Conservation (phyloP, 2,888 invertebrate species). For the Oligia latruncula region DNA sequence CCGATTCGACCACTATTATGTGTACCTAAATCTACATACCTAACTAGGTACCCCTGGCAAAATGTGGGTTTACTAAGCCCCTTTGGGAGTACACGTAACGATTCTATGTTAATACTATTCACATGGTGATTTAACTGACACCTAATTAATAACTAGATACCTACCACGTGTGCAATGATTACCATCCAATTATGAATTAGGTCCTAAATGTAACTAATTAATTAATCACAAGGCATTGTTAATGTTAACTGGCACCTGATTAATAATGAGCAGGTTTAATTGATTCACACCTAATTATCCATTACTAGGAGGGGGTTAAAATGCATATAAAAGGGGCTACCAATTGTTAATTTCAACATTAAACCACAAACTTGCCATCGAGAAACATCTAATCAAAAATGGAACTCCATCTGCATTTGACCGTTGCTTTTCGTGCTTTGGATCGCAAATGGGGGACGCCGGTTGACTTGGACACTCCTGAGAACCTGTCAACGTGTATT, state of each 20-base stretch:
- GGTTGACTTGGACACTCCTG: conserved; percentile 74
- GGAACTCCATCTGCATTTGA: conserved; percentile 80
- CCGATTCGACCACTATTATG: background rate
- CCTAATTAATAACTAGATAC: background rate
- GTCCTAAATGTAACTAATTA: conserved; percentile 7
- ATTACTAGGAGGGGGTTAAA: conserved; percentile 16
- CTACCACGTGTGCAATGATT: conserved; percentile 12
- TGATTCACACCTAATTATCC: conserved; percentile 27
- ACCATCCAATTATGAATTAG: conserved; percentile 22
- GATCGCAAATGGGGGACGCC: conserved; percentile 80
- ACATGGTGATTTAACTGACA: background rate
- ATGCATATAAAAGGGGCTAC: conserved; percentile 37
- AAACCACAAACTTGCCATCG: background rate
- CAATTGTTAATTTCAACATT: conserved; percentile 35
- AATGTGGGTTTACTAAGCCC: background rate
- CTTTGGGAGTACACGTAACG: background rate
- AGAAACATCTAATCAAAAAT: conserved; percentile 64
- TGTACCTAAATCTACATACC: background rate
- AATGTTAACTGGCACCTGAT: conserved; percentile 18
- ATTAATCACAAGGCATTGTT: background rate
- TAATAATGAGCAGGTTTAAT: conserved; percentile 15
- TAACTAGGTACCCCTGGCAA: background rate
- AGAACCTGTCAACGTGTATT: conserved; percentile 65
- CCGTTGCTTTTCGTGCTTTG: conserved; percentile 77
- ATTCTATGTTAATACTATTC: background rate